These are phyloP conservation scores for Serilophus lunatus DNA, from an alignment of 2,113 vertebrate species.

Conservation along the genomic window DNA sequence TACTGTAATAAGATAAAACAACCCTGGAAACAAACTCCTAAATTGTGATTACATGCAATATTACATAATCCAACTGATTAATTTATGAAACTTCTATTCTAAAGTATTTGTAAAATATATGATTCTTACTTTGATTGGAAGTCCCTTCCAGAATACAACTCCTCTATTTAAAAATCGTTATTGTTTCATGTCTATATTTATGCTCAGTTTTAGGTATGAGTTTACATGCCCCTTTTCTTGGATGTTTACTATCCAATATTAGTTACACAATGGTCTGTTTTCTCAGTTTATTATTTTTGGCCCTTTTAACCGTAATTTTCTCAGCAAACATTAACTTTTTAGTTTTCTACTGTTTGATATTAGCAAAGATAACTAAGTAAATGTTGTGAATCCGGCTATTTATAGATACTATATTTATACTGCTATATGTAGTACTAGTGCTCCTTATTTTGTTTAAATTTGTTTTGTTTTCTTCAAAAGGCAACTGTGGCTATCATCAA, in stretches of 20 bases:
- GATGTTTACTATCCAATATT: neutral
- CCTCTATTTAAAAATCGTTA: neutral
- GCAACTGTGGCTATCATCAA: slow-evolving; percentile 74
- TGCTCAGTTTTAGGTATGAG: neutral
- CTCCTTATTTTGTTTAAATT: neutral
- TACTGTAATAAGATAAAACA: neutral
- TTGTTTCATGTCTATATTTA: neutral
- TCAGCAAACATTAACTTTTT: neutral
- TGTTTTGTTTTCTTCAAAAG: slow-evolving; percentile 59
- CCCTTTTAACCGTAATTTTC: neutral
- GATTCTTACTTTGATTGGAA: neutral
- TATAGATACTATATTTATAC: neutral
- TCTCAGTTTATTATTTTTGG: neutral
- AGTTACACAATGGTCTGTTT: neutral
- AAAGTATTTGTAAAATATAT: neutral
- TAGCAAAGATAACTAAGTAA: neutral
- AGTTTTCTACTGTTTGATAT: neutral
- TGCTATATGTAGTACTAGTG: neutral
- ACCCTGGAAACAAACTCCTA: neutral
- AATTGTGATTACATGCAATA: neutral
- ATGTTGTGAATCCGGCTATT: neutral
- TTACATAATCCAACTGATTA: neutral
- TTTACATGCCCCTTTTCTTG: neutral
- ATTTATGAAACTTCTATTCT: neutral
- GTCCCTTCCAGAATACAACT: neutral